Percentiles rank a stretch among this genome's conserved stretches.
Conservation (phyloP, 2,113 vertebrate species). For the Eolophus roseicapilla region DNA sequence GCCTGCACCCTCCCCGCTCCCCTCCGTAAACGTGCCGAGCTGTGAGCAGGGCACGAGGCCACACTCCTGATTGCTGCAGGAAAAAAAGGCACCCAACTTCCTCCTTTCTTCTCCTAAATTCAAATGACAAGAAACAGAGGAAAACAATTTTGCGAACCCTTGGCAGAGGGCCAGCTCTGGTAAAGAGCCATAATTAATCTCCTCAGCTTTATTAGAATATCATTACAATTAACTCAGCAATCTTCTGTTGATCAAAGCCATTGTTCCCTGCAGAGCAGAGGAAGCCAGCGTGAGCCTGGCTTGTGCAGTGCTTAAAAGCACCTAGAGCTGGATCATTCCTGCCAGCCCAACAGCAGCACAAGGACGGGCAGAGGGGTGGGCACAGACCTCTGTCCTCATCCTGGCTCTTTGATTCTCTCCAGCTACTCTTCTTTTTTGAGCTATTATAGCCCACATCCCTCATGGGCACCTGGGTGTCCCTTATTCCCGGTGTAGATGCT, state of each 20-base stretch:
- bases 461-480: background rate
- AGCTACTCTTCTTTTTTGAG: background rate
- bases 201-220: constrained; percentile 71
- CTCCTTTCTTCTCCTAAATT: constrained; percentile 64
- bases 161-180: constrained; percentile 59
- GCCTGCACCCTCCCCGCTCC: background rate
- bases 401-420: background rate
- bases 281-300: background rate
- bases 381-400: background rate
- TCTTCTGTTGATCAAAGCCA: constrained; percentile 69
- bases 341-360: background rate
- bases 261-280: constrained; percentile 57
- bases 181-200: constrained; percentile 70
- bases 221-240: constrained; percentile 68
- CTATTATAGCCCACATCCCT: background rate
- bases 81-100: constrained; percentile 37
- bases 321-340: background rate
- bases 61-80: background rate
- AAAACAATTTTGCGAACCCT: constrained; percentile 63
- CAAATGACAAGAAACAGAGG: constrained; percentile 68
- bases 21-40: background rate
- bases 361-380: background rate
- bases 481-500: background rate
- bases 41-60: background rate
- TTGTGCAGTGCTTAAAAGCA: background rate